These are phyloP conservation scores for Gymnopithys bicolor DNA, from an alignment of 2,797 vertebrate species.

Conservation along the genomic window DNA sequence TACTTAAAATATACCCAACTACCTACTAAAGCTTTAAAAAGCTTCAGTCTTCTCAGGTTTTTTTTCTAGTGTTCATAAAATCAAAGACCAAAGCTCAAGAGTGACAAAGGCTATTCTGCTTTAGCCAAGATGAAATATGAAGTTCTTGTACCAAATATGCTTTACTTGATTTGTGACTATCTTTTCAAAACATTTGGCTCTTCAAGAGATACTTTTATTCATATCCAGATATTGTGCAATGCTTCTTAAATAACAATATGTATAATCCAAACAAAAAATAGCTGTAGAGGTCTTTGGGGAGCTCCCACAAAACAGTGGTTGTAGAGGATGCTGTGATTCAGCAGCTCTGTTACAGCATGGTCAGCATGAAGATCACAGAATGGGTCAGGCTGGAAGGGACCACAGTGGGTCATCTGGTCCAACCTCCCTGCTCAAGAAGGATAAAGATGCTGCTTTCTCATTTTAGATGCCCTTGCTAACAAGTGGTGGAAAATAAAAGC, in stretches of 20 bases:
- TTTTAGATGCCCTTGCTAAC: not conserved
- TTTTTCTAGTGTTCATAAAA: not conserved
- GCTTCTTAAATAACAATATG: not conserved
- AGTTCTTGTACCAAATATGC: not conserved
- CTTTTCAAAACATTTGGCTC: not conserved
- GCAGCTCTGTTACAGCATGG: not conserved
- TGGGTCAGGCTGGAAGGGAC: not conserved
- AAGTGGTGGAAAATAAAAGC: fast-evolving
- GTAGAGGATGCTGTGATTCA: not conserved
- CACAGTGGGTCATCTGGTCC: not conserved
- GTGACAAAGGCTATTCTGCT: not conserved
- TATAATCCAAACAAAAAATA: not conserved
- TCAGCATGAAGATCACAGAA: not conserved
- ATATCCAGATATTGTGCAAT: not conserved
- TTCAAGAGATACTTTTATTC: not conserved
- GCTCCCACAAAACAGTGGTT: not conserved
- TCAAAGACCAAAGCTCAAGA: not conserved
- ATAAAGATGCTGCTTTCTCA: not conserved
- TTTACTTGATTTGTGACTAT: not conserved
- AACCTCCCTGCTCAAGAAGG: not conserved
- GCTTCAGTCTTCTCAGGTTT: not conserved
- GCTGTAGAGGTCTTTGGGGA: not conserved
- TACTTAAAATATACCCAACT: not conserved
- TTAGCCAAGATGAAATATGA: not conserved
- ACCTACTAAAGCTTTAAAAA: not conserved